These are phyloP conservation scores for Anarrhichthys ocellatus DNA, from an alignment of 2,113 vertebrate genomes.

Conservation along the genomic window DNA sequence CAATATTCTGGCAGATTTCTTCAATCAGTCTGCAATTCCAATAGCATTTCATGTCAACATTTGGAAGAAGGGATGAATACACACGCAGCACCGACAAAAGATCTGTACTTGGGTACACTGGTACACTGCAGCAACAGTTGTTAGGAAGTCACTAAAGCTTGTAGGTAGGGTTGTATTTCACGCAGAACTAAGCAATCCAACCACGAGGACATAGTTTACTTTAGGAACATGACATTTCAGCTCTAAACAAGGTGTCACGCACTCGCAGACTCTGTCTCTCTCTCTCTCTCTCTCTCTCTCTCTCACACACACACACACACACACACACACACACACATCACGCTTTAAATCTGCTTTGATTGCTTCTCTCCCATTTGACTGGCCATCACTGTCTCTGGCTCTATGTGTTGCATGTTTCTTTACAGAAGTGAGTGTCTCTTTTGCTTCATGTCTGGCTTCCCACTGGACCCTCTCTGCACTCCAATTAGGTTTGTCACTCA, in stretches of 20 bases:
- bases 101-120: neutral
- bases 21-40: slow-evolving; percentile 11
- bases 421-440: slow-evolving; percentile 69
- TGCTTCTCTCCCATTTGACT: slow-evolving; percentile 68
- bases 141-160: neutral
- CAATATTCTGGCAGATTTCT: neutral
- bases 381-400: slow-evolving; percentile 72
- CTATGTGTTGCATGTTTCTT: slow-evolving; percentile 67
- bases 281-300: neutral
- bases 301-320: neutral
- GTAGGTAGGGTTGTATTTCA: slow-evolving; percentile 25
- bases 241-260: slow-evolving; percentile 54
- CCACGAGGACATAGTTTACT: slow-evolving; percentile 40
- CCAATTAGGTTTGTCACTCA: slow-evolving; percentile 85
- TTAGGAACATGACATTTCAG: slow-evolving; percentile 51
- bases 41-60: neutral
- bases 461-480: slow-evolving; percentile 74
- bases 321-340: slow-evolving; percentile 24
- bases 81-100: neutral
- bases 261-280: slow-evolving; percentile 1
- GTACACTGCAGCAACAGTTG: slow-evolving; percentile 5
- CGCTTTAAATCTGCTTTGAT: slow-evolving; percentile 57
- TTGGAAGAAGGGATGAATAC: neutral
- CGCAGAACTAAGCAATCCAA: slow-evolving; percentile 16
- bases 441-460: slow-evolving; percentile 71